Percentiles rank a stretch among this genome's conserved stretches.
These are phyloP conservation scores for Rhabditophanes sp. DNA, from an alignment of 2,888 invertebrate species.

Conservation along the genomic window DNA sequence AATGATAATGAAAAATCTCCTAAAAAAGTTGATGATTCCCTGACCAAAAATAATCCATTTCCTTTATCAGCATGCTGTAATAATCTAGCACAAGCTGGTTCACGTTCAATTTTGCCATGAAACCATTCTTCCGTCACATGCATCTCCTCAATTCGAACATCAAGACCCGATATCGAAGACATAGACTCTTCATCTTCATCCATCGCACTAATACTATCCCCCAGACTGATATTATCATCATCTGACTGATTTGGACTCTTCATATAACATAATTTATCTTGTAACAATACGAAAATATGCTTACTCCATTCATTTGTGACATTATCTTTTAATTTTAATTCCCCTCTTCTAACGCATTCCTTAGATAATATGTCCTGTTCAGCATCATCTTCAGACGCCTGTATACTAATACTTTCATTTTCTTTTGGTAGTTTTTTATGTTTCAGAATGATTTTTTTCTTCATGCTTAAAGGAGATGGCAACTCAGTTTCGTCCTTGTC, in stretches of 20 bases:
- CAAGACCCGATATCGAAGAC: slow-evolving; percentile 24
- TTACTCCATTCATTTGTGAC: slow-evolving; percentile 27
- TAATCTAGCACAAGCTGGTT: too few relatives aligned
- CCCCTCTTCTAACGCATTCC: slow-evolving; percentile 31
- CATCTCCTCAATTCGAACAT: slow-evolving; percentile 40
- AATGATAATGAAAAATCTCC: slow-evolving; percentile 84
- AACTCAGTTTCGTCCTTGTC: slow-evolving; percentile 43
- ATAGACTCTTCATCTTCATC: slow-evolving; percentile 36
- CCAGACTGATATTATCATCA: slow-evolving; percentile 5
- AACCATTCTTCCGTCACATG: slow-evolving; percentile 45
- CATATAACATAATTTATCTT: slow-evolving; percentile 36
- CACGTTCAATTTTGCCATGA: slow-evolving; percentile 37
- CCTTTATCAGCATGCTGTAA: slow-evolving; percentile 49
- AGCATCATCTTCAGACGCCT: slow-evolving; percentile 13
- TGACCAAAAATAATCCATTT: slow-evolving; percentile 82
- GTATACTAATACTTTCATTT: slow-evolving; percentile 8
- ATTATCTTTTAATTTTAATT: slow-evolving; percentile 24
- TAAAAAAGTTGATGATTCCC: slow-evolving; percentile 72
- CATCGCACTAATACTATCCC: slow-evolving; percentile 23
- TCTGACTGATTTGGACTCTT: slow-evolving; percentile 17
- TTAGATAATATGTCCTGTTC: slow-evolving; percentile 29
- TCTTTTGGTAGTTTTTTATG: slow-evolving; percentile 43
- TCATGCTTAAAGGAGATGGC: slow-evolving; percentile 48
- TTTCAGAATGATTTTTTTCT: slow-evolving; percentile 48
- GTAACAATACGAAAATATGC: slow-evolving; percentile 40